Evolutionary conservation across 2,113 vertebrate genomes (phyloP).

Genomic region (Tupaia tana): DNA sequence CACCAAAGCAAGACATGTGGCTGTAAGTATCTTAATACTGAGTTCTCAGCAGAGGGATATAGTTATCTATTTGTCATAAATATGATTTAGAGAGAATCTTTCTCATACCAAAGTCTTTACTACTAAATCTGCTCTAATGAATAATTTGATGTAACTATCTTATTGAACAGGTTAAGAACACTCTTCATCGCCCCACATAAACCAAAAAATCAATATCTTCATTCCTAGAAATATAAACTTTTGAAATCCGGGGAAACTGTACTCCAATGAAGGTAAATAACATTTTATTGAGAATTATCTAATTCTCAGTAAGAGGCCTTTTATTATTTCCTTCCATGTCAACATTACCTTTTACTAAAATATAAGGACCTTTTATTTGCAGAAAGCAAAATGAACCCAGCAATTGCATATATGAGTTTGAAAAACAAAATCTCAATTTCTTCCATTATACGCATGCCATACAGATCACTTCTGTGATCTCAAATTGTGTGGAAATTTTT

Average conservation of each 20-base stretch:
- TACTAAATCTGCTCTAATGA: slow-evolving; percentile 15
- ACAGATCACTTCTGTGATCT: too few relatives aligned
- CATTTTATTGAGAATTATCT: background rate
- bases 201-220: background rate
- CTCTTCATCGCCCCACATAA: background rate
- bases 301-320: background rate
- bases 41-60: background rate
- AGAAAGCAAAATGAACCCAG: background rate
- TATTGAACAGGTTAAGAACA: background rate
- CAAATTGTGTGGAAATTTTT: too few relatives aligned
- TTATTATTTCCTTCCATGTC: background rate
- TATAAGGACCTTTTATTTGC: background rate
- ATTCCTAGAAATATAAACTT: background rate
- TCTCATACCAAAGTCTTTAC: background rate
- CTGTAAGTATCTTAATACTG: background rate
- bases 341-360: background rate
- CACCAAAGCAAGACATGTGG: background rate
- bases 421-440: too few relatives aligned
- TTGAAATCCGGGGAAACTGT: background rate
- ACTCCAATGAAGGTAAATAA: background rate
- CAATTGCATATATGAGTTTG: background rate
- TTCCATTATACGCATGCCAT: too few relatives aligned
- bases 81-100: background rate
- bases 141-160: background rate
- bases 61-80: background rate